Conservation (phyloP, 1,140 invertebrate species). For the Calephelis nemesis region DNA sequence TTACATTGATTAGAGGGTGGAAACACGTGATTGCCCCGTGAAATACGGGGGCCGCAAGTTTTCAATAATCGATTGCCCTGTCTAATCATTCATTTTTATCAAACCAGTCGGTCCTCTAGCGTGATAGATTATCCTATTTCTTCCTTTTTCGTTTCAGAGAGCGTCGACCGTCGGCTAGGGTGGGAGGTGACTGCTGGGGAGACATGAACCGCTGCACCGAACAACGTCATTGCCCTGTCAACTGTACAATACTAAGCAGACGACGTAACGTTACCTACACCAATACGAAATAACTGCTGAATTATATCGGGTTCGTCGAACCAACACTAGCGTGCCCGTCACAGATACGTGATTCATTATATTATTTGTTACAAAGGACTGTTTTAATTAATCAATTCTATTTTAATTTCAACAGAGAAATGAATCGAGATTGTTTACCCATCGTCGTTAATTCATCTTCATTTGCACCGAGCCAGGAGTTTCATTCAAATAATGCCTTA, state of each 20-base stretch:
- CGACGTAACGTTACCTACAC: conserved; percentile 67
- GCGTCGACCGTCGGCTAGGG: conserved; percentile 69
- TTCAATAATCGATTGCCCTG: conserved; percentile 60
- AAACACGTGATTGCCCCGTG: too few species aligned
- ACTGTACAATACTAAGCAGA: conserved; percentile 75
- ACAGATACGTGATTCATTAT: conserved; percentile 8
- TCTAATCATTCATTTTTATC: conserved; percentile 76
- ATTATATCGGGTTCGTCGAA: conserved; percentile 54
- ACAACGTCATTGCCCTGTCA: conserved; percentile 75
- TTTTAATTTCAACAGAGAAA: too few species aligned
- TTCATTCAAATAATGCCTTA: too few species aligned
- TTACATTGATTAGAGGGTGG: too few species aligned
- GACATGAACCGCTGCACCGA: conserved; percentile 20
- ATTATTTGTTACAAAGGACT: neutral
- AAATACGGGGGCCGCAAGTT: conserved; percentile 23
- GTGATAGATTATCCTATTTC: conserved; percentile 76
- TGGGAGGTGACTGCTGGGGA: conserved; percentile 42
- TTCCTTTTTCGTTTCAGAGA: conserved; percentile 75
- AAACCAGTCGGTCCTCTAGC: conserved; percentile 68
- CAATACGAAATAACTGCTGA: conserved; percentile 62
- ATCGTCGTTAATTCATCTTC: too few species aligned
- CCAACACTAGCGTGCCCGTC: conserved; percentile 31
- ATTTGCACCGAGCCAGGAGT: too few species aligned
- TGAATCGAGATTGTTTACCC: too few species aligned
- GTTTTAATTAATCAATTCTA: too few species aligned